Evolutionary conservation across 2,797 vertebrate genomes (phyloP), one percentile per base, ranked within the genome.

Genomic region (Paedocypris micromegethes): DNA sequence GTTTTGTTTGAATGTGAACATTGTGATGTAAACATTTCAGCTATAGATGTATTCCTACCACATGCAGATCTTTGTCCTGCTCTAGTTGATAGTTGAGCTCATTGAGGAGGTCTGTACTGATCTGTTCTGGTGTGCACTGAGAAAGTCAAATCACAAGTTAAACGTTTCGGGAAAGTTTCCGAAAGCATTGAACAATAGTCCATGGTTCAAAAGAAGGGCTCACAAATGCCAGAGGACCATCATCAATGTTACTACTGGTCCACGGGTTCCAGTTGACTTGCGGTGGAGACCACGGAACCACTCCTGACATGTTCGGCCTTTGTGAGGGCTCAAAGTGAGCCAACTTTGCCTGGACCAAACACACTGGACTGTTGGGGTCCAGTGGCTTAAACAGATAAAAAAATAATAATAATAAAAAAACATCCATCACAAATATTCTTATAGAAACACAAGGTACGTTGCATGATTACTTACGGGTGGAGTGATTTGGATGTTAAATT

Each of bases 241-340:
- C 96, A 50, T 98, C 96, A 6, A 98, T 98, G 86, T 98, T 98
- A 86, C 92, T 92, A 85, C 94, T 92, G 44, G 94, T 98, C 96
- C 96, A 98, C 23, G 96, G 96, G 86, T 98, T 98, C 96, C 96
- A 98, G 86, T 98, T 98, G 82, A 93, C 89, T 65, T 98, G 95
- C 1, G 96, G 96, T 0, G 96, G 96, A 2, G 96, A 98, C 96
- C 96, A 98, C 0, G 96, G 95, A 52, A 98, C 93, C 47, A 96
- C 94, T 0, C 94, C 96, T 0, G 77, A 79, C 0, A 77, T 82
- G 43, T 67, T 92, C 72, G 96, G 94, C n/a, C 83, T 88, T 81
- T 94, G 93, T 0, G 94, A 92, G 0, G 96, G 94, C 77, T 98
- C 94, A 8, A 98, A 98, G 2, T 90, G 80, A 3, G 92, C 93